Evolutionary conservation across 2,113 vertebrate genomes (phyloP).

Genomic region (Platichthys flesus): DNA sequence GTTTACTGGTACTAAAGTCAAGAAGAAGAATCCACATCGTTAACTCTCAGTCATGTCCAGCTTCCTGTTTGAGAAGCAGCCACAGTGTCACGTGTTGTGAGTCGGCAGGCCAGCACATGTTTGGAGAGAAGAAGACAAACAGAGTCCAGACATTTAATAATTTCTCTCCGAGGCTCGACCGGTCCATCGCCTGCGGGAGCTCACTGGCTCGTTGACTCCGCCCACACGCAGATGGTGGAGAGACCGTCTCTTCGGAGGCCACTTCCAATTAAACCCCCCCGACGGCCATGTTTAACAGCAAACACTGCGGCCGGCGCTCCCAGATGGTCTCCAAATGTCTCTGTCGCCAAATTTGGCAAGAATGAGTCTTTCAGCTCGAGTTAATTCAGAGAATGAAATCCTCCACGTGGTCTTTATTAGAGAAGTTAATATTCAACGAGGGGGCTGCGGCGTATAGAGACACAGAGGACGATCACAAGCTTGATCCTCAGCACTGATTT

Average conservation of each 20-base stretch:
- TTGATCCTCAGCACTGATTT: too few species aligned
- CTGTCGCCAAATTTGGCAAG: conserved; percentile 47
- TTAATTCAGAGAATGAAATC: too few species aligned
- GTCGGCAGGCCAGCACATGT: too few species aligned
- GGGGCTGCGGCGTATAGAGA: too few species aligned
- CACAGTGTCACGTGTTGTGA: too few species aligned
- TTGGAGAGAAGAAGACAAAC: too few species aligned
- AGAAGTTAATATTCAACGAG: conserved; percentile 12
- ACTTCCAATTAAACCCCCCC: conserved; percentile 42
- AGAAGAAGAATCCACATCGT: too few species aligned
- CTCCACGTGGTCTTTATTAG: background rate
- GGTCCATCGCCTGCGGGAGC: background rate
- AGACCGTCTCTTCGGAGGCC: background rate
- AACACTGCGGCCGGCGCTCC: background rate
- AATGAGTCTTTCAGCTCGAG: background rate
- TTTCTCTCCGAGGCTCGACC: background rate
- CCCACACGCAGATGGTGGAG: conserved; percentile 50
- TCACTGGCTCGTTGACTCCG: background rate
- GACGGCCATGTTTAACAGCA: background rate
- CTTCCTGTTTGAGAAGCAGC: too few species aligned
- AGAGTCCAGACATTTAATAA: too few species aligned
- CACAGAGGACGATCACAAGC: too few species aligned
- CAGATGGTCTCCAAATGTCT: conserved; percentile 54
- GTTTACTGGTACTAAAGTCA: too few species aligned
- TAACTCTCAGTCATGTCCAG: too few species aligned